A percentile compares a stretch with the other conserved stretches of the same genome.
Conservation (phyloP, 1,140 invertebrate species). For the Choristoneura fumiferana region DNA sequence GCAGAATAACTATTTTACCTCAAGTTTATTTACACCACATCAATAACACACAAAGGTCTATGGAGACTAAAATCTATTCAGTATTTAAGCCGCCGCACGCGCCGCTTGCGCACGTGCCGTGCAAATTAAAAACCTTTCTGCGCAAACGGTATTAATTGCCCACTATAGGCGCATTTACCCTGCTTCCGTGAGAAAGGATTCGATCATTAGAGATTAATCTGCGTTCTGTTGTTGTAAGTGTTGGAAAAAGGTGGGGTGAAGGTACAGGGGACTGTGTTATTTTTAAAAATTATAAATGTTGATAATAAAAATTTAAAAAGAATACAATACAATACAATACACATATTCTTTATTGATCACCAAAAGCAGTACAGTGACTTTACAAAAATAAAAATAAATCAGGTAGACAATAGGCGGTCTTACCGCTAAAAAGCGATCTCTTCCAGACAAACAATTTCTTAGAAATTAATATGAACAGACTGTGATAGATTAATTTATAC, state of each 20-base stretch:
- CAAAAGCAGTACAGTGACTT: too few relatives aligned
- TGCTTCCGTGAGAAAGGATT: slow-evolving; percentile 20
- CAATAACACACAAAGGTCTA: slow-evolving; percentile 3
- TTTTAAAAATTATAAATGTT: too few relatives aligned
- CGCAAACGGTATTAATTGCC: slow-evolving; percentile 21
- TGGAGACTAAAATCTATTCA: slow-evolving; percentile 4
- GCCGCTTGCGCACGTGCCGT: slow-evolving; percentile 19
- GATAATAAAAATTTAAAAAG: too few relatives aligned
- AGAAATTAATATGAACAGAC: too few relatives aligned
- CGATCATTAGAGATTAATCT: slow-evolving; percentile 11
- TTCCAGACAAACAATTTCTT: too few relatives aligned
- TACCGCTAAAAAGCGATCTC: too few relatives aligned
- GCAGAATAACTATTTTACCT: neutral
- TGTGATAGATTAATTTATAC: too few relatives aligned
- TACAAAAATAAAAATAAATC: too few relatives aligned
- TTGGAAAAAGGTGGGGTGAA: neutral
- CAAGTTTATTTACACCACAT: slow-evolving; percentile 17
- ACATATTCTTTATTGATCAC: too few relatives aligned
- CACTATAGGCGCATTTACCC: slow-evolving; percentile 4
- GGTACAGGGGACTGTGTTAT: too few relatives aligned
- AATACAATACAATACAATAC: too few relatives aligned
- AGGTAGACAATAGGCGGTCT: too few relatives aligned
- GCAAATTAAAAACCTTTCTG: slow-evolving; percentile 26
- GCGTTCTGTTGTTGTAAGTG: slow-evolving; percentile 14
- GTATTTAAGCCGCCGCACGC: slow-evolving; percentile 19